These are phyloP conservation scores for Baryphthengus martii DNA, from an alignment of 2,113 vertebrate species.

Conservation along the genomic window DNA sequence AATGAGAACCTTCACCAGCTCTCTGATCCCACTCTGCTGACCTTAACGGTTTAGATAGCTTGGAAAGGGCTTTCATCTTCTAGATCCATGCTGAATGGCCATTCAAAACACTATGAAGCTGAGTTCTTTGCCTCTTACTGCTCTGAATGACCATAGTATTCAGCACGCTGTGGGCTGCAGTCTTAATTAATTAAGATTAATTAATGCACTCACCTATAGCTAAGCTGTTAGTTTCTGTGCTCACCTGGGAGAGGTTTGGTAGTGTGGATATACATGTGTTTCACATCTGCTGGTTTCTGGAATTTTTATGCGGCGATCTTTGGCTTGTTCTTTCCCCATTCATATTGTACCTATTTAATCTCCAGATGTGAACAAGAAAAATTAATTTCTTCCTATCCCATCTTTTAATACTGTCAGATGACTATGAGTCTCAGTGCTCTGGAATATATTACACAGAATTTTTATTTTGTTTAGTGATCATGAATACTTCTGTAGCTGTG, in stretches of 20 bases:
- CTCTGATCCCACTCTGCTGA: neutral
- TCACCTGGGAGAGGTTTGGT: neutral
- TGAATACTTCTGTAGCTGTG: neutral
- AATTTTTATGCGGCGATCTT: conserved; percentile 25
- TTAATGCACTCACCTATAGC: neutral
- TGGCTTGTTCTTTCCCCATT: conserved; percentile 4
- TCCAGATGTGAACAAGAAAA: conserved; percentile 45
- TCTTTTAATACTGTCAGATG: neutral
- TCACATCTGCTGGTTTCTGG: conserved; percentile 34
- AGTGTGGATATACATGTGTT: neutral
- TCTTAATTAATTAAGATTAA: too few species aligned
- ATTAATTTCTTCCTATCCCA: conserved; percentile 48
- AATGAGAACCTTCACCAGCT: neutral
- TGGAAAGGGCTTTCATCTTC: neutral
- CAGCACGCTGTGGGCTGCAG: neutral
- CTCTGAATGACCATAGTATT: neutral
- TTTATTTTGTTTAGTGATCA: neutral
- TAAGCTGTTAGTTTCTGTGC: neutral
- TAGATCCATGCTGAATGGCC: neutral
- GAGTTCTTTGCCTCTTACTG: neutral
- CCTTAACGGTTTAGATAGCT: neutral
- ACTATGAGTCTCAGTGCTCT: neutral
- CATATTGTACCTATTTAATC: conserved; percentile 20
- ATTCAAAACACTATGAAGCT: neutral
- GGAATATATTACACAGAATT: neutral